Base-by-base conservation (phyloP, 1,140 invertebrate species). In the Homarus americanus region DNA sequence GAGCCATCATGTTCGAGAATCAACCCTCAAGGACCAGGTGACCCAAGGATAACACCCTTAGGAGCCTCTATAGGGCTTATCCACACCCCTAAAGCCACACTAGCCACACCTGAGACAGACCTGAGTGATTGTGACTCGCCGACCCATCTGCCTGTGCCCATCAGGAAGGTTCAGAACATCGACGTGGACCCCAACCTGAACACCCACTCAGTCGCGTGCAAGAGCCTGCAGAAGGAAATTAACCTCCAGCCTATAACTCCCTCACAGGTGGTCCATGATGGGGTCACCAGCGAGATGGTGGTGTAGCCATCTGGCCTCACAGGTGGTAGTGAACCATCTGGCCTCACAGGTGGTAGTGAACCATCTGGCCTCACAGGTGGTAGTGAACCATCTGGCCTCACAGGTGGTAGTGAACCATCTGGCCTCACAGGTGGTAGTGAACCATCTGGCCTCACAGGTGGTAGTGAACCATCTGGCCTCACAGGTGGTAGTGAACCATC, bases 151-250 rank as follows among this genome's bases (percentile, higher is more conserved):
- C 93, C 78, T 91, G 92, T 76, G 95, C 96, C 96, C 93, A 95
- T 96, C 82, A 96, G 96, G 94, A 97, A 97, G 94, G 96, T 96
- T 78, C 96, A 96, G 94, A 96, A 96, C 94, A 95, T 95, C 44
- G 97, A 97, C 93, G 96, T 97, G 93, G 95, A 96, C 89, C 97
- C 97, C 94, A 97, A 97, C 94, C 97, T 96, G 24, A 96, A 96
- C 82, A 96, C 96, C 63, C 95, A 95, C 91, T 96, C 96, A 93
- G 96, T 96, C 93, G 95, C 95, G 28, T 92, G 86, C 82, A 92
- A 92, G 73, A 92, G 85, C 86, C 53, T 92, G 28, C 91, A 88
- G 73, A 92, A 92, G 80, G 91, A 87, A 34, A 92, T 92, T 28
- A 92, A 92, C 82, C 85, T 92, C n/a, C 88, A 85, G 82, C 66